Evolutionary conservation across 2,888 invertebrate genomes (phyloP).

Genomic region (Sabatieria punctata): DNA sequence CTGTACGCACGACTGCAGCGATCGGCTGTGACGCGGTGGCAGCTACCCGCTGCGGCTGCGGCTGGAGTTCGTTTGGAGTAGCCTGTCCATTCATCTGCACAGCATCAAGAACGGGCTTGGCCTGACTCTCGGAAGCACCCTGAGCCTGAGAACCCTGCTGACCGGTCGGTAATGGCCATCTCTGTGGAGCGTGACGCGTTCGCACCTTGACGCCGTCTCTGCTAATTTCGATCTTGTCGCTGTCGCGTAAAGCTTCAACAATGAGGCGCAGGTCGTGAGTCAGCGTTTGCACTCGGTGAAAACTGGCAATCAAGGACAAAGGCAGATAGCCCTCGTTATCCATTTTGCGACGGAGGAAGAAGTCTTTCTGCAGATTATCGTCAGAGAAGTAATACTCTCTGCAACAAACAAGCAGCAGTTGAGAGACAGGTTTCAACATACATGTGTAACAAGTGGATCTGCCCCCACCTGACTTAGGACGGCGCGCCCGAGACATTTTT

Average conservation of each 20-base stretch:
- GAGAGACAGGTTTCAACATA: conserved; percentile 12
- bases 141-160: no score
- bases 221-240: conserved; percentile 61
- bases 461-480: no score
- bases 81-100: no score
- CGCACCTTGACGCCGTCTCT: conserved; percentile 55
- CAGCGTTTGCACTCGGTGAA: conserved; percentile 74
- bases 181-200: no score
- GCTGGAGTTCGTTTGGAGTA: no score
- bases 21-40: no score
- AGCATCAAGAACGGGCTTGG: no score
- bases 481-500: neutral
- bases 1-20: no score
- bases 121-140: no score
- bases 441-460: neutral
- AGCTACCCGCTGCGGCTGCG: no score
- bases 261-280: conserved; percentile 67
- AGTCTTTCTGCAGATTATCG: conserved; percentile 82
- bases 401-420: conserved; percentile 28
- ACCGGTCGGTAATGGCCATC: no score
- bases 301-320: conserved; percentile 78
- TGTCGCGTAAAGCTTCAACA: conserved; percentile 60
- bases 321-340: conserved; percentile 79
- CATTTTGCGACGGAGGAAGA: conserved; percentile 93
- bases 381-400: conserved; percentile 98